Base-by-base conservation (phyloP, 2,113 vertebrate species). In the Istiophorus platypterus region DNA sequence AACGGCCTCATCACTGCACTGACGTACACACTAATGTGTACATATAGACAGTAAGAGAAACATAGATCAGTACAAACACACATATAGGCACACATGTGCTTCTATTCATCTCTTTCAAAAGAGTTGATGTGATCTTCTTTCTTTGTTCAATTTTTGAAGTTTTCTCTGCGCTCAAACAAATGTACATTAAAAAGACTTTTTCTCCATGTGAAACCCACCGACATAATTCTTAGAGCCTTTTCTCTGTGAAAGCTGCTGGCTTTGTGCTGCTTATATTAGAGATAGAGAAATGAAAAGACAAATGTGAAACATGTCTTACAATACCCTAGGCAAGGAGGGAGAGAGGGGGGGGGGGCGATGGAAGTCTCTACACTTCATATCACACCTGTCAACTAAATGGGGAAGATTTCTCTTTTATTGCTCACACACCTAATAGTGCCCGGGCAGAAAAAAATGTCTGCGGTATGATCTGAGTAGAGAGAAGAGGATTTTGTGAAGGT, bases 351-450 rank as follows among this genome's bases (percentile, higher is more conserved):
- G 9, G 47, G 14, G 56, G 22, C 62, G 73, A 64, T 20, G 69
- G 58, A 63, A 69, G 69, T 57, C 73, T 76, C 37, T 64, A 29
- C 54, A 70, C 71, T 80, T 86, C 64, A 72, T 74, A 66, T 73
- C 76, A 69, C 59, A 84, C 72, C 71, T 81, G 73, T 73, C 4
- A 37, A 84, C 64, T 61, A 81, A 84, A 82, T 62, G 75, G 81
- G 81, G 81, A 86, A 82, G 70, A 74, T 80, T 76, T 85, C 56
- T 61, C 45, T 75, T 78, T 62, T 79, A 78, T 82, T 85, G 64
- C 81, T 81, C 39, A 13, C 57, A 18, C 39, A 31, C 24, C 47
- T 42, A 65, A 81, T 26, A 73, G 72, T 24, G 52, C 24, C 41
- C 5, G 1, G 66, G 56, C 85, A 71, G 87, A 80, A 65, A 85